Base-by-base conservation (phyloP, 2,888 invertebrate genomes). In the Tethea ocularis region DNA sequence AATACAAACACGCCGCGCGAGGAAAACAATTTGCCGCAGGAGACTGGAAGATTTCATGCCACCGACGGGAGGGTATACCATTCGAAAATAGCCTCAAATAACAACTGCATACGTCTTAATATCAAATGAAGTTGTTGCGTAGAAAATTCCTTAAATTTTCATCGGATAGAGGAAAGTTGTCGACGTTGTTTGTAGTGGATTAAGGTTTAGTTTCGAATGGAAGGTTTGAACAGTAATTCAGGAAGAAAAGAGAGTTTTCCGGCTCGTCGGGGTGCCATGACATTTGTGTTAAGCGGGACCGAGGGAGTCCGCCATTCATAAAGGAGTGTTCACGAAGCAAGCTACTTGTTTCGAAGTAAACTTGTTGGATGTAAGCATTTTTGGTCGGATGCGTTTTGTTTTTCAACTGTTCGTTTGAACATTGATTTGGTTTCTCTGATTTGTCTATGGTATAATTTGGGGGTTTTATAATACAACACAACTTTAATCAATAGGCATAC, bases 191-290 rank as follows among this genome's bases (percentile, higher is more conserved):
- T 5, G 4, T 6, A 29, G 22, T 20, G 6, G 4, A 23, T 58
- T 84, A 87, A 64, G 73, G 86, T 80, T 66, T 73, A 66, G 72
- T 77, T 80, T 84, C 15, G 68, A 56, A 55, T 77, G 81, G 57
- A 57, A 59, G 61, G 64, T 69, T 73, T 67, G 69, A 74, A 74
- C 77, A 78, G 84, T 87, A 87, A 86, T 91, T 88, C 87, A 88
- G 89, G 89, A 91, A 92, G 93, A 92, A 92, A 92, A 90, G 91
- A 92, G 92, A 89, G 90, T 92, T 93, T 92, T 89, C 92, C 91
- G 89, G 87, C 86, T 85, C 87, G 90, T 79, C 88, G 89, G 84
- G 84, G 86, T 84, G 87, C 84, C 90, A 91, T 91, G 91, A 91
- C 92, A 92, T 92, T 93, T 88, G 90, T 90, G 91, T 90, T 91